phyloP scores from a whole-genome alignment of 2,888 invertebrate genomes.

The Netelia virgata region DNA sequence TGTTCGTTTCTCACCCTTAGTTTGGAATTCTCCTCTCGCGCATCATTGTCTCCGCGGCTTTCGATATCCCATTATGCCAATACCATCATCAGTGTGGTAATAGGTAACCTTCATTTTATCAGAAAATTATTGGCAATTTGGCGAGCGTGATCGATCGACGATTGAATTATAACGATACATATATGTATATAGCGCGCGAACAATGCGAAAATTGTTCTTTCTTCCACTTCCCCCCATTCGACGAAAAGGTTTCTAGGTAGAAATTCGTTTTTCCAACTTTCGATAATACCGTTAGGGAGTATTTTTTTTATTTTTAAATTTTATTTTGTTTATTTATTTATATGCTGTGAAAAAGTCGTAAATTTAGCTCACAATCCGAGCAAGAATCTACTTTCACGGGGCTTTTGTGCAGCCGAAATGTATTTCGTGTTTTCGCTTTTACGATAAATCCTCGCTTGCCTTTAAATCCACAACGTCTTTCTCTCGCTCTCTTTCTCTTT shows the following conservation, averaged over 20 bases:
- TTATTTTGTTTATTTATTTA: neutral
- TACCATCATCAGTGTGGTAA: neutral
- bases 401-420: conserved; percentile 44
- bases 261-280: neutral
- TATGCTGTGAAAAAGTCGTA: neutral
- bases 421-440: conserved; percentile 30
- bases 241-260: neutral
- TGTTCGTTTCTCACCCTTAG: conserved; percentile 25
- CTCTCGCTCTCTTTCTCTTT: neutral
- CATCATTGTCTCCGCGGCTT: neutral
- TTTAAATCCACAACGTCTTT: neutral
- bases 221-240: neutral
- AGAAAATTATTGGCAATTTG: conserved; percentile 5
- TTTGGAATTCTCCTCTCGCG: conserved; percentile 36
- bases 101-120: neutral
- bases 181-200: too few species aligned
- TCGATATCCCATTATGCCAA: neutral
- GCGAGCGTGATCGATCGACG: neutral
- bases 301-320: neutral
- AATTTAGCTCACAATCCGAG: conserved; percentile 3
- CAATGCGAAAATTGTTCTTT: neutral
- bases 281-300: neutral
- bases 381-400: conserved; percentile 41
- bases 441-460: conserved; percentile 31
- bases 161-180: neutral